Base-by-base conservation (phyloP, 1,140 invertebrate species). In the Riptortus pedestris region DNA sequence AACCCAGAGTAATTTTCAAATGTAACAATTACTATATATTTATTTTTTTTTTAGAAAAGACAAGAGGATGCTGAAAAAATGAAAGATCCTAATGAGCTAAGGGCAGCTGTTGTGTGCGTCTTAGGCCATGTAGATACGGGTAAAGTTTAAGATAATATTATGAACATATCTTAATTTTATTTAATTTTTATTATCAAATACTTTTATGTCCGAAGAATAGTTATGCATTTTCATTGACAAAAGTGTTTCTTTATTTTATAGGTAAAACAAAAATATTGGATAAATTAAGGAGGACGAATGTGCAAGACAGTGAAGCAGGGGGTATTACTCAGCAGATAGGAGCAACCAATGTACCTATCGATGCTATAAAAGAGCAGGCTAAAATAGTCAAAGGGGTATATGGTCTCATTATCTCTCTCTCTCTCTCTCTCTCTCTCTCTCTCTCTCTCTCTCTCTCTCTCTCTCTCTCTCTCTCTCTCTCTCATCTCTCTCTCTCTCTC, bases 281-380 rank as follows among this genome's bases (percentile, higher is more conserved):
- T 73, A 99, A 98, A 76, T 76, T 97, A 33, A 80, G 94, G 28
- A 80, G 92, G 43, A 96, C 92, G 0, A 88, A 97, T 75, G 96
- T 99, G 0, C 97, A 99, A 76, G 96, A 98, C 72, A 91, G 91
- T 16, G 97, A 99, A 79, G 96, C 96, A 28, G 97, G 97, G 67
- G 97, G 97, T 68, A 99, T 99, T 63, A 99, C 97, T 0, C 97
- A 99, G 77, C 97, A 99, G 78, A 99, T 99, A 71, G 96, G 96
- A 70, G 96, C 96, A 18, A 99, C 97, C 3, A 98, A 98, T 79
- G 96, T 99, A n/a, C 97, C 97, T 0, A 87, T 93, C 59, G 87
- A 93, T 55, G 93, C 93, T 51, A 95, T 99, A 68, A 86, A 87
- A 73, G 94, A 98, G 67, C 90, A 96, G 71, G 92, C 91, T 5